These are phyloP conservation scores for Octodonta nipae DNA, from an alignment of 2,888 invertebrate genomes.

Conservation along the genomic window DNA sequence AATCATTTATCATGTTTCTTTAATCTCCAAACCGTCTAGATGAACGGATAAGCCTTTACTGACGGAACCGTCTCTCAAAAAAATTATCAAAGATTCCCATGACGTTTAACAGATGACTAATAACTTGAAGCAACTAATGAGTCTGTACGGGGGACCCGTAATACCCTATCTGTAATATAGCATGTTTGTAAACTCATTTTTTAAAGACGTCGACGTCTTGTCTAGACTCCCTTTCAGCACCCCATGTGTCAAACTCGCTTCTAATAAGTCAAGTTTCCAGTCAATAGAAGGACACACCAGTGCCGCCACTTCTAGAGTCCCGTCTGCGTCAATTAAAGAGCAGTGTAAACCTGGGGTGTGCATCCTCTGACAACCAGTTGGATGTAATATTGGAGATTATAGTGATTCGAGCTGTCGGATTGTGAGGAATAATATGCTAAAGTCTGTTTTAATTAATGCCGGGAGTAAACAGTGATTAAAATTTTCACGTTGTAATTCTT, in stretches of 20 bases:
- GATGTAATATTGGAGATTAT: constrained; percentile 1
- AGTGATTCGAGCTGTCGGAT: constrained; percentile 2
- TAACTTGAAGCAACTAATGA: too few relatives aligned
- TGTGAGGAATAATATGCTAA: neutral
- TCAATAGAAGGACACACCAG: constrained; percentile 27
- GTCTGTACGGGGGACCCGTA: too few relatives aligned
- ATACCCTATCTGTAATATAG: neutral
- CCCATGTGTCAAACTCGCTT: constrained; percentile 35
- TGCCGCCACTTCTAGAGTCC: constrained; percentile 12
- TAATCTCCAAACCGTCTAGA: too few relatives aligned
- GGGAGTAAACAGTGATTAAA: too few relatives aligned
- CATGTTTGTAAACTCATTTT: constrained; percentile 32
- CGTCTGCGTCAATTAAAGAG: constrained; percentile 14
- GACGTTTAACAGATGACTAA: too few relatives aligned
- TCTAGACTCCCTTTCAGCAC: constrained; percentile 26
- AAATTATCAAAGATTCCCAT: too few relatives aligned
- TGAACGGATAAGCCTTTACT: too few relatives aligned
- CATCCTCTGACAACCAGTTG: neutral
- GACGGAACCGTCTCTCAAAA: too few relatives aligned
- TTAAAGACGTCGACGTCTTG: too few relatives aligned
- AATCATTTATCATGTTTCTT: too few relatives aligned
- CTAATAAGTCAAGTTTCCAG: constrained; percentile 32
- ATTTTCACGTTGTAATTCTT: too few relatives aligned
- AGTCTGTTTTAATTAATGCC: neutral
- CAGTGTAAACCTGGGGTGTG: constrained; percentile 1